Conservation (phyloP, 2,888 invertebrate species). For the Cryptocephalus primarius region DNA sequence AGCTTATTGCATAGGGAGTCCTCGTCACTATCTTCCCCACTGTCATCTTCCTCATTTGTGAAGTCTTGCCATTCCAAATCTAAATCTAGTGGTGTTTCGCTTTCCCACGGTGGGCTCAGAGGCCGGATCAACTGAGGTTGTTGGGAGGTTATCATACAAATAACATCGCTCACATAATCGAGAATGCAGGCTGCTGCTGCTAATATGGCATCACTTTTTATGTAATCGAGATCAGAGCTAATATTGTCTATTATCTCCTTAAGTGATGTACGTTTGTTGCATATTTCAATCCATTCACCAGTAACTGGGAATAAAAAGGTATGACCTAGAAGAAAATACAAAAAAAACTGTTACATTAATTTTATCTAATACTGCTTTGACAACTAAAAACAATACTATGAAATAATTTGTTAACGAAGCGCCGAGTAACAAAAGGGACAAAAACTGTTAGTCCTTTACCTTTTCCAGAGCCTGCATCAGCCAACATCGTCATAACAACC, state of each 20-base stretch:
- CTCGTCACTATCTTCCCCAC: constrained; percentile 91
- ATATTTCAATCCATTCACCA: constrained; percentile 69
- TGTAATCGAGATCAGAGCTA: constrained; percentile 37
- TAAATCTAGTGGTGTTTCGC: constrained; percentile 59
- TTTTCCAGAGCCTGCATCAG: constrained; percentile 71
- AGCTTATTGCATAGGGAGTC: constrained; percentile 83
- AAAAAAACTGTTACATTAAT: too few species aligned
- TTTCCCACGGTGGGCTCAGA: constrained; percentile 68
- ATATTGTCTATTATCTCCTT: constrained; percentile 48
- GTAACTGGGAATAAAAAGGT: constrained; percentile 67
- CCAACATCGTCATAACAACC: constrained; percentile 69
- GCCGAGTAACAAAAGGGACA: too few species aligned
- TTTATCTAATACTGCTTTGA: too few species aligned
- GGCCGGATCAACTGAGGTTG: constrained; percentile 32
- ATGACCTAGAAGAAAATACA: constrained; percentile 44
- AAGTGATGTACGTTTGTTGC: constrained; percentile 47
- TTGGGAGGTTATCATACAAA: constrained; percentile 41
- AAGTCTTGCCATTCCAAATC: constrained; percentile 85
- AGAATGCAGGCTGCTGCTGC: constrained; percentile 77
- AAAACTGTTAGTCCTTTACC: constrained; percentile 25
- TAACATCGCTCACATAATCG: constrained; percentile 72
- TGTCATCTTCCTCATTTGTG: constrained; percentile 82
- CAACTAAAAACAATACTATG: too few species aligned
- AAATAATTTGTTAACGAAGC: too few species aligned
- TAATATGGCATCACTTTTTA: constrained; percentile 42